Conservation (phyloP, 2,113 vertebrate species). For the Tragelaphus strepsiceros region DNA sequence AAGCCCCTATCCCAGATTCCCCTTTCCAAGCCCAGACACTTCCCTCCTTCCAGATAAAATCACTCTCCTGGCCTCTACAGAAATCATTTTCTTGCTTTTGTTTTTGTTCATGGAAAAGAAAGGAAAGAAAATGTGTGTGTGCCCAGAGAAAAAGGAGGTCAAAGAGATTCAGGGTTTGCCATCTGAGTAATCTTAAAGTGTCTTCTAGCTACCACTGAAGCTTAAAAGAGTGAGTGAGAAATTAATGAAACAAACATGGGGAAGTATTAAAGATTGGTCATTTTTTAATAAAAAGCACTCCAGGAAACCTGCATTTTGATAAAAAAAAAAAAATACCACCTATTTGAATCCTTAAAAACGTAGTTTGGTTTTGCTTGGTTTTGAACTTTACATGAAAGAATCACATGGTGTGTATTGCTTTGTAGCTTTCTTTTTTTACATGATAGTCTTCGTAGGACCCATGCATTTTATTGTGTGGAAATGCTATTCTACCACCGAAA, state of each 20-base stretch:
- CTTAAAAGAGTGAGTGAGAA: not conserved
- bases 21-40: not conserved
- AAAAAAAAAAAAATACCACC: not conserved
- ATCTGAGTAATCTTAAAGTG: not conserved
- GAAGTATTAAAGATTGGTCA: not conserved
- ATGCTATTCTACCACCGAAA: not conserved
- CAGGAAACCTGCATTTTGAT: not conserved
- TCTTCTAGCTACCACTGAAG: not conserved
- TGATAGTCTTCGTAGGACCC: not conserved
- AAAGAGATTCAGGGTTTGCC: not conserved
- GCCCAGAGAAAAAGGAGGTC: not conserved
- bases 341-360: not conserved
- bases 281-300: not conserved
- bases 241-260: not conserved
- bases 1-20: fast-evolving
- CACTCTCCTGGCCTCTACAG: not conserved
- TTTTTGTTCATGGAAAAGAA: not conserved
- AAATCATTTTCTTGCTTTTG: not conserved
- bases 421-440: not conserved
- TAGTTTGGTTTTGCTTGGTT: not conserved
- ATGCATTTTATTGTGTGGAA: not conserved
- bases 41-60: not conserved
- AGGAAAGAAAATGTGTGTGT: not conserved
- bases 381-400: not conserved
- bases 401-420: not conserved